Evolutionary conservation across 2,888 invertebrate genomes (phyloP), one percentile per base, ranked within the genome.

Genomic region (Sabellastarte sp.): DNA sequence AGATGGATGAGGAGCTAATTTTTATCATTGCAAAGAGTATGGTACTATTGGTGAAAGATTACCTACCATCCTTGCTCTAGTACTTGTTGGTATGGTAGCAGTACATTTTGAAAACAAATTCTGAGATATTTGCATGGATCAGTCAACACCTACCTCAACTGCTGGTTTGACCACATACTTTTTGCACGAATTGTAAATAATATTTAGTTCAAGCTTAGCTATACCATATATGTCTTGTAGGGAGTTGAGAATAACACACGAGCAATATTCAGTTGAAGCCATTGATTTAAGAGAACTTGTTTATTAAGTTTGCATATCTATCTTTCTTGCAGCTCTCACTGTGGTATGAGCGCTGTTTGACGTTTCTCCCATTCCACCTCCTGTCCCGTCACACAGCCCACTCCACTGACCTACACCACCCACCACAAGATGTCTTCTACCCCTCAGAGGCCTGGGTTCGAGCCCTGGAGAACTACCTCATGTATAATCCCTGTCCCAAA

Each of bases 311-410:
- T 41, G 10, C 20, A 15, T 41, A 41, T 41, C 10, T 41, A 15
- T 41, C 41, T 41, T 10, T 41, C 10, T 61, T 61, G 3, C 58
- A 67, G 67, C 24, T 64, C 56, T 55, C 60, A 2, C 59, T 57
- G 50, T 67, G 67, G 67, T 67, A 67, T 50, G 26, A 58, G 2
- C 53, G 32, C 5, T 57, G 59, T 2, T 26, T 67, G 10, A 59
- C 20, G 41, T 64, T 62, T 32, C 64, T 67, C 10, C 67, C 67
- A 1, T 28, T 67, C 32, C 64, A 67, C 29, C 57, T 67, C n/a
- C 62, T 67, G 26, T 20, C 26, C 5, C 53, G 60, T 5, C 20
- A 53, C n/a, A n/a, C n/a, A n/a, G n/a, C n/a, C n/a, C n/a, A n/a
- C n/a, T n/a, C n/a, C 1, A 32, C 2, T 3, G n/a, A 51, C 20